Conservation (phyloP, 2,888 invertebrate genomes). For the Prostheceraeus crozeri region DNA sequence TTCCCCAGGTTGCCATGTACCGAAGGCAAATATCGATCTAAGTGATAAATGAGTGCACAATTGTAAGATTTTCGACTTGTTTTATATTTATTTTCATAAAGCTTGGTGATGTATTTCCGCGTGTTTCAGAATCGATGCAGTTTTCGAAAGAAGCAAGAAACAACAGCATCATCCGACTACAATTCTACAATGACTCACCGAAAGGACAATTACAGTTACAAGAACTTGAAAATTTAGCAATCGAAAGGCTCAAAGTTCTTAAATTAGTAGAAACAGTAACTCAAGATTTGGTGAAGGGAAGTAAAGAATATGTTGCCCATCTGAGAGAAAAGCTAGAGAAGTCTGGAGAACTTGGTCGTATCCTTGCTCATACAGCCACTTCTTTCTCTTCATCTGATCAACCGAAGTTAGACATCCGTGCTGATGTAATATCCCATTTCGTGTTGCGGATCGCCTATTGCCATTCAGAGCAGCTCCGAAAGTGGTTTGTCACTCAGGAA, state of each 20-base stretch:
- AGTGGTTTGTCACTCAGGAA: conserved; percentile 82
- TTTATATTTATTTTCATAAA: too few relatives aligned
- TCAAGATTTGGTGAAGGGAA: conserved; percentile 48
- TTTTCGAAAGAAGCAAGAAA: too few relatives aligned
- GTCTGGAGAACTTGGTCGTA: neutral
- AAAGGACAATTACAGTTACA: conserved; percentile 66
- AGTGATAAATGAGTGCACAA: too few relatives aligned
- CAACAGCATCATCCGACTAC: too few relatives aligned
- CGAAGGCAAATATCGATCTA: too few relatives aligned
- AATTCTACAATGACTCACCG: conserved; percentile 72
- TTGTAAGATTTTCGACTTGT: too few relatives aligned
- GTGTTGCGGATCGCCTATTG: conserved; percentile 77
- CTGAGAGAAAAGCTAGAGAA: conserved; percentile 11
- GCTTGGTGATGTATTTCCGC: too few relatives aligned
- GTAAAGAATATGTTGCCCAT: conserved; percentile 46
- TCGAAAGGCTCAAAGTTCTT: conserved; percentile 73
- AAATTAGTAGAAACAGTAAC: conserved; percentile 70
- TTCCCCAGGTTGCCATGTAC: too few relatives aligned
- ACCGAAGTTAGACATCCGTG: conserved; percentile 44
- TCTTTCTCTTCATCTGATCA: conserved; percentile 30
- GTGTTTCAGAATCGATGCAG: too few relatives aligned
- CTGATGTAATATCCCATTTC: conserved; percentile 83
- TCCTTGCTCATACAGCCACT: too few relatives aligned
- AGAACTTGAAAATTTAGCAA: conserved; percentile 78
- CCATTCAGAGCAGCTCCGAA: conserved; percentile 66